Conservation (phyloP, 2,797 vertebrate genomes). For the Sebastes nivosus region DNA sequence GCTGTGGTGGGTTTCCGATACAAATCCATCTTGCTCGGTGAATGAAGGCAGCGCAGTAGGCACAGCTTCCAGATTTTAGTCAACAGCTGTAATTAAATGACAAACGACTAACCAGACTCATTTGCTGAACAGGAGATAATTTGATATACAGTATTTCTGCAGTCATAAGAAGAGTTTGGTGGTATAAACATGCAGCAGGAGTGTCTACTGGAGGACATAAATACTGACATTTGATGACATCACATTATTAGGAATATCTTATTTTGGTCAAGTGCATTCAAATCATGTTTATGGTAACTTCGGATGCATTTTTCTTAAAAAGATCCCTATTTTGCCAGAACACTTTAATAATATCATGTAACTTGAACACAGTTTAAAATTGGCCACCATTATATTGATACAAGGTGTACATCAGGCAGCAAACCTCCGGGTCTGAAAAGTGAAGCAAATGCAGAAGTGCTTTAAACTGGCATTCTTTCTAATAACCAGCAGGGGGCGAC, state of each 20-base stretch:
- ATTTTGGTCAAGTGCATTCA: neutral
- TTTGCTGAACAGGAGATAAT: constrained; percentile 36
- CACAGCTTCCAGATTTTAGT: constrained; percentile 39
- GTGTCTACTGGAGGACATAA: constrained; percentile 2
- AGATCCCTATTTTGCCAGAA: neutral
- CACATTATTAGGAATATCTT: neutral
- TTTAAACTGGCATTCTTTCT: too few species aligned
- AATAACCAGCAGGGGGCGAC: too few species aligned
- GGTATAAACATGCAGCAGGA: constrained; percentile 1
- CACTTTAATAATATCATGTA: neutral
- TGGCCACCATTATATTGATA: neutral
- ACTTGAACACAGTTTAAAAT: neutral
- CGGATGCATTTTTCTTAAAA: neutral
- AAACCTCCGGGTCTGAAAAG: too few species aligned
- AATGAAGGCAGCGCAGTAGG: constrained; percentile 1
- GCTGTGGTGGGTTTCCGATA: constrained; percentile 24
- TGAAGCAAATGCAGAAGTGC: too few species aligned
- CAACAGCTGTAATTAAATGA: constrained; percentile 37
- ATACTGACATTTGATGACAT: constrained; percentile 13
- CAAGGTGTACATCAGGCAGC: neutral
- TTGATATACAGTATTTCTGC: constrained; percentile 31
- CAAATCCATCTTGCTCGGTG: constrained; percentile 39
- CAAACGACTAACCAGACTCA: constrained; percentile 32
- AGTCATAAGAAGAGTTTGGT: constrained; percentile 13
- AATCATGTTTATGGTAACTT: constrained; percentile 9